Evolutionary conservation across 2,113 vertebrate genomes (phyloP), one percentile per base, ranked within the genome.

Genomic region (Salminus brasiliensis): DNA sequence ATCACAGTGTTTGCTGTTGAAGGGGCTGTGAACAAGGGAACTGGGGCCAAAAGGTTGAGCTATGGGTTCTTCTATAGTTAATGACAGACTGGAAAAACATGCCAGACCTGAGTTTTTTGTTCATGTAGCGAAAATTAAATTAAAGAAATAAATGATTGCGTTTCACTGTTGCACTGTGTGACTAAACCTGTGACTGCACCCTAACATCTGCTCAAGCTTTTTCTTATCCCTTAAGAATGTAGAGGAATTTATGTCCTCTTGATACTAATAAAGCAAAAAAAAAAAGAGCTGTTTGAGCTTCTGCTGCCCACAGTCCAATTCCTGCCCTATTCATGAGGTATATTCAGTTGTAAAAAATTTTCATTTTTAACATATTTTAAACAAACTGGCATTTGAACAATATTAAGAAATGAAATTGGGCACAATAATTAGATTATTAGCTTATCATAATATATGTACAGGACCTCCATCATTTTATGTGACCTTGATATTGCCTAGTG

Each of bases 41-140:
- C 16, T 0, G 16, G 25, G 60, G 62, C 34, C 34, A 12, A 63
- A 52, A 55, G 73, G 34, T 73, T 79, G 76, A 86, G 76, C 77
- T 83, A 69, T 65, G 72, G 47, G 21, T 76, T 81, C 72, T 59
- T 25, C 53, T 73, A 63, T 65, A 73, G 69, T 53, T 72, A 23
- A 53, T 66, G 82, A 79, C 74, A n/a, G n/a, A 77, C 34, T 65
- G 55, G 29, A 49, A 74, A 75, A 34, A 39, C 23, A 18, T 59
- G 68, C 30, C 71, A 73, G 49, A 23, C 32, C 53, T 53, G 52
- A 25, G 25, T 11, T 23, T 53, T 5, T 53, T 5, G 4, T 15
- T 49, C 49, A 67, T 27, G 5, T 25, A 43, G 43, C 39, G 25
- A 67, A 15, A 53, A 53, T 47, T 47, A 3, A 15, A 10, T 2